These are phyloP conservation scores for Ammodytes dubius DNA, from an alignment of 2,113 vertebrate species.

Conservation along the genomic window DNA sequence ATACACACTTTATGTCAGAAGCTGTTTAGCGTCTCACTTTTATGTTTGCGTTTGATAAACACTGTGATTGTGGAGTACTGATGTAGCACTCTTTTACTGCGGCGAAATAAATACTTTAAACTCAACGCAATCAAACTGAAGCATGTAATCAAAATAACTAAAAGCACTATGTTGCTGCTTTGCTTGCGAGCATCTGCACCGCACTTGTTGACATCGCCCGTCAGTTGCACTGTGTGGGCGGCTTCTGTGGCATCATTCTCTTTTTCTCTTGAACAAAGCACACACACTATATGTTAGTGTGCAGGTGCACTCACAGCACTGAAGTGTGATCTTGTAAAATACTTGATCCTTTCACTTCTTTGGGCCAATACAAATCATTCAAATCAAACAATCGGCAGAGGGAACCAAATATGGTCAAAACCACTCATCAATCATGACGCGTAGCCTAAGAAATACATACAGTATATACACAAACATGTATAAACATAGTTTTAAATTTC, in stretches of 20 bases:
- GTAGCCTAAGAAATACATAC: no score
- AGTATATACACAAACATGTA: no score
- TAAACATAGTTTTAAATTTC: background rate
- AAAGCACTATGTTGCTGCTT: background rate
- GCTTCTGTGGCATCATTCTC: background rate
- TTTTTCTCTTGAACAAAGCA: slow-evolving; percentile 1
- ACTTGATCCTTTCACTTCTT: background rate
- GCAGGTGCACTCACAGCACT: background rate
- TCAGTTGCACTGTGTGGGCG: background rate
- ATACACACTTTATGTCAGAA: slow-evolving; percentile 30
- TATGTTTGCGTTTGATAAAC: slow-evolving; percentile 49
- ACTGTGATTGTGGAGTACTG: slow-evolving; percentile 35
- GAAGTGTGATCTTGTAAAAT: background rate
- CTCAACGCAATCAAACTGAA: slow-evolving; percentile 3
- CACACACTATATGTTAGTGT: background rate
- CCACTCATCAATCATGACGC: background rate
- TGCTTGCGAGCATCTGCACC: background rate
- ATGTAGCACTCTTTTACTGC: slow-evolving; percentile 28
- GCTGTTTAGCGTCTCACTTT: slow-evolving; percentile 27
- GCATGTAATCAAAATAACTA: slow-evolving; percentile 12
- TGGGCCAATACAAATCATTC: background rate
- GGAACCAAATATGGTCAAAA: background rate
- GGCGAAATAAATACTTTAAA: slow-evolving; percentile 28
- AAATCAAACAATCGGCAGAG: background rate
- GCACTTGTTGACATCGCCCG: background rate